Evolutionary conservation across 2,113 vertebrate genomes (phyloP), one percentile per base, ranked within the genome.

Genomic region (Odontophorus gujanensis): DNA sequence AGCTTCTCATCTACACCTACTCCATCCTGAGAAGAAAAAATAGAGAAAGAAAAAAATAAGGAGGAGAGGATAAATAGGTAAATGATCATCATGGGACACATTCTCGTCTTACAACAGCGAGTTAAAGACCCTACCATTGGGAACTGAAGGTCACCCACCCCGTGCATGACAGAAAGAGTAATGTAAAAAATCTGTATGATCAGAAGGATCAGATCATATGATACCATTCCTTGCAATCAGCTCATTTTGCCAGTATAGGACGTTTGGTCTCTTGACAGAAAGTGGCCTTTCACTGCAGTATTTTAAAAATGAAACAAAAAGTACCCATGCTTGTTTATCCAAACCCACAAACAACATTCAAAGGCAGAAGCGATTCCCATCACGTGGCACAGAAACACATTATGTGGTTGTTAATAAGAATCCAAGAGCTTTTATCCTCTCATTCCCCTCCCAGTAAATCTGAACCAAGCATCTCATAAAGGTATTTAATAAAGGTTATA

Each of bases 1-100:
- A 98, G 92, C 92, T 98, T 98, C 95, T 98, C 98, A 76, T 98
- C 98, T 81, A 98, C 98, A 55, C 98, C 98, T 47, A 98, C 95
- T 47, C 98, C 98, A 97, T 98, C 98, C 98, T 98, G 96, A 36
- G 95, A 97, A 93, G 28, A 75, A n/a, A 48, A 80, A 67, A 55
- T 50, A 48, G 69, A 95, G 75, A 36, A 83, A 32, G 79, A 71
- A 59, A 93, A 94, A 87, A 83, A 95, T 81, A 92, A 93, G 77
- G 58, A 81, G 14, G 38, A 92, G 1, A 18, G 58, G 22, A 94
- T 89, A 38, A 96, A 92, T 26, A 94, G 61, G 85, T 45, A 78
- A 89, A 91, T 82, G 2, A 83, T 57, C 90, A 81, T 18, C 13
- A 87, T 38, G 32, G 73, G 77, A 94, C 6, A 15, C 2, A 1